These are phyloP conservation scores for Tiaroga cobitis DNA, from an alignment of 2,797 vertebrate species.

Conservation along the genomic window DNA sequence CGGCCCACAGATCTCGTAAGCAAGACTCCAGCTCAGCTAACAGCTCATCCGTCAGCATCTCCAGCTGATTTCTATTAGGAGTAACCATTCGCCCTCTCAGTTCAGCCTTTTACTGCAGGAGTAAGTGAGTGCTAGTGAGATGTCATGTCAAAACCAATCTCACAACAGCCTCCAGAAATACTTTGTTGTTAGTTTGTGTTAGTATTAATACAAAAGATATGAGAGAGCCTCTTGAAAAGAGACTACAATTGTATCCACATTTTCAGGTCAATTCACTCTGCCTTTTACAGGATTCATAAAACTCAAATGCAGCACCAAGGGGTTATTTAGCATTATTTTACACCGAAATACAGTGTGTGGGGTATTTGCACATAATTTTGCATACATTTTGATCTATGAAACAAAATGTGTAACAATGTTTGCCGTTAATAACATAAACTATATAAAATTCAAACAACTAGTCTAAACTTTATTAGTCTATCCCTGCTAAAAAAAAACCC, in stretches of 20 bases:
- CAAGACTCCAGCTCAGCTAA: slow-evolving; percentile 26
- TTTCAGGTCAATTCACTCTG: slow-evolving; percentile 25
- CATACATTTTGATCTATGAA: neutral
- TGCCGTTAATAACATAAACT: neutral
- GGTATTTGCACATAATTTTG: neutral
- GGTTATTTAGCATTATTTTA: neutral
- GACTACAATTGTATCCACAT: neutral
- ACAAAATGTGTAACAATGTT: neutral
- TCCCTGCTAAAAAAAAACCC: neutral
- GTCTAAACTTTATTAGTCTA: neutral
- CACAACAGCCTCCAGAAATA: slow-evolving; percentile 23
- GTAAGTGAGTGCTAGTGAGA: slow-evolving; percentile 10
- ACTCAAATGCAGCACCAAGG: neutral
- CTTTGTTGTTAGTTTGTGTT: slow-evolving; percentile 32
- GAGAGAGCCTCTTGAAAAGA: neutral
- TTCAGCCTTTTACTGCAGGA: slow-evolving; percentile 36
- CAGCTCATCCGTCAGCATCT: slow-evolving; percentile 50
- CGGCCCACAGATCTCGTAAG: neutral
- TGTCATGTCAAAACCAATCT: slow-evolving; percentile 21
- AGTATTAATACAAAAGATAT: slow-evolving; percentile 33
- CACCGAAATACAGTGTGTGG: neutral
- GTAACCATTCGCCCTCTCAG: slow-evolving; percentile 25
- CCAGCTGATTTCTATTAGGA: slow-evolving; percentile 56
- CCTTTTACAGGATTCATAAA: slow-evolving; percentile 4
- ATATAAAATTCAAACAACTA: neutral